Evolutionary conservation across 2,113 vertebrate genomes (phyloP).

Genomic region (Ptilorrhoa leucosticta): DNA sequence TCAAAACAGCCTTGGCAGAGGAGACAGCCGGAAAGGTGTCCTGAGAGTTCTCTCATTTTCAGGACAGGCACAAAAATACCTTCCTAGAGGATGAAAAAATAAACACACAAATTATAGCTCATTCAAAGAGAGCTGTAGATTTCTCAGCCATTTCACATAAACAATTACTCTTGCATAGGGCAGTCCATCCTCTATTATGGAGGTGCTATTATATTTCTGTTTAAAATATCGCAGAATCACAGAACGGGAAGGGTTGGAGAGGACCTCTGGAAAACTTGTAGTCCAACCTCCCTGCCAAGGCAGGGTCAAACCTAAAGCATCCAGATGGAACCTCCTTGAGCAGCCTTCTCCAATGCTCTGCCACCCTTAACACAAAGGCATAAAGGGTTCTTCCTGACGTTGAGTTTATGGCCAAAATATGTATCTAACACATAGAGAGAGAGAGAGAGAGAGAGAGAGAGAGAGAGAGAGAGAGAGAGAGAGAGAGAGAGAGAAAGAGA

Average conservation of each 20-base stretch:
- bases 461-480: neutral
- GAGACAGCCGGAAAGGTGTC: neutral
- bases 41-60: neutral
- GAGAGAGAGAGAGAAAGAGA: neutral
- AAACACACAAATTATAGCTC: neutral
- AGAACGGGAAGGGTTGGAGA: neutral
- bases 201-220: neutral
- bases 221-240: neutral
- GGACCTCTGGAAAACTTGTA: neutral
- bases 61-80: neutral
- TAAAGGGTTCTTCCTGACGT: neutral
- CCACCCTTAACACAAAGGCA: neutral
- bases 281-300: neutral
- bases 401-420: neutral
- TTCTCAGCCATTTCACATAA: neutral
- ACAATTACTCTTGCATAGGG: neutral
- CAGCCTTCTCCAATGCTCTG: neutral
- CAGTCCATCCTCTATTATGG: neutral
- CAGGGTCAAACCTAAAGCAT: neutral
- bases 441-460: neutral
- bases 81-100: neutral
- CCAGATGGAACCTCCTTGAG: neutral
- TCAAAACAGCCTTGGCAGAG: neutral
- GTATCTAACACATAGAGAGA: neutral
- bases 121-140: neutral